phyloP scores from a whole-genome alignment of 2,113 vertebrate genomes.

The Platysteira castanea region DNA sequence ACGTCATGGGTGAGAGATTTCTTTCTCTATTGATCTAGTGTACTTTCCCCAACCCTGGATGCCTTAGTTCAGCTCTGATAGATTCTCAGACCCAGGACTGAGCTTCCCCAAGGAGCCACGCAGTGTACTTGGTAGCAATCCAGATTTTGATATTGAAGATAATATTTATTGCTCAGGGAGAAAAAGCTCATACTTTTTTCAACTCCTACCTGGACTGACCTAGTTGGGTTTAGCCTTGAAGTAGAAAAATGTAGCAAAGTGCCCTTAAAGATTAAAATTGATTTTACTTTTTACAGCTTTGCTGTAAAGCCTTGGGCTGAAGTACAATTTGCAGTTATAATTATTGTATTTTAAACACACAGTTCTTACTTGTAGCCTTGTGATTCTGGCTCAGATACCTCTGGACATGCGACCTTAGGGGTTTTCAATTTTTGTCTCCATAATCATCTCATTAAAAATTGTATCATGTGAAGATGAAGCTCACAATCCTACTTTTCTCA shows the following conservation, averaged over 20 bases:
- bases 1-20: neutral
- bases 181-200: conserved; percentile 7
- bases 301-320: conserved; percentile 38
- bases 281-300: conserved; percentile 43
- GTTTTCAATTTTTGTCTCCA: conserved; percentile 11
- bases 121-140: conserved; percentile 14
- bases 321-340: conserved; percentile 25
- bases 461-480: neutral
- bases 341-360: conserved; percentile 23
- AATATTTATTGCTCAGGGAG: neutral
- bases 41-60: neutral
- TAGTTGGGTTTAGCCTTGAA: conserved; percentile 16
- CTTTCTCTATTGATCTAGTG: neutral
- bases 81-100: neutral
- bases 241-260: neutral
- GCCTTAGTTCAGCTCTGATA: neutral
- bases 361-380: neutral
- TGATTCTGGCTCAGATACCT: neutral
- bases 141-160: neutral
- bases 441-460: conserved; percentile 19
- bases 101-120: neutral
- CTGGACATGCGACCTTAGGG: neutral
- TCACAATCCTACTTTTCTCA: neutral
- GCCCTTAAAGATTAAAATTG: conserved; percentile 48
- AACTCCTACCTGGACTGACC: conserved; percentile 26